phyloP scores from a whole-genome alignment of 2,797 vertebrate species.

The Malacoraja senta region DNA sequence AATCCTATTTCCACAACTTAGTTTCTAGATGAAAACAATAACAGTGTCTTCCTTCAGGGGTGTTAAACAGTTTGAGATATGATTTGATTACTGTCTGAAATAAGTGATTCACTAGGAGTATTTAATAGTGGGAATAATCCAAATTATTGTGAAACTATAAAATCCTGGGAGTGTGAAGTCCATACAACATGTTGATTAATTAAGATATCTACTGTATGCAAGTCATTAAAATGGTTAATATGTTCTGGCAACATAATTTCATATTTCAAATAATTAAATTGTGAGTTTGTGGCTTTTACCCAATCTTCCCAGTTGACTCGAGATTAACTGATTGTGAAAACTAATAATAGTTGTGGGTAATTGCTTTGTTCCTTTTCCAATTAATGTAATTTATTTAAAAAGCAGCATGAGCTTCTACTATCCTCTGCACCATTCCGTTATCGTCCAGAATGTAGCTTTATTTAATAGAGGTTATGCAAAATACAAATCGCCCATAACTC shows the following conservation, averaged over 20 bases:
- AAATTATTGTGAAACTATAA: neutral
- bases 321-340: neutral
- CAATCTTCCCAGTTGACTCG: neutral
- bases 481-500: neutral
- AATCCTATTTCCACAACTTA: neutral
- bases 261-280: neutral
- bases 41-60: neutral
- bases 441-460: neutral
- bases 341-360: neutral
- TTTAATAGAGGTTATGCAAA: neutral
- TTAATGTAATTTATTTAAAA: neutral
- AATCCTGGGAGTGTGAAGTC: neutral
- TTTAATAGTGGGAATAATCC: neutral
- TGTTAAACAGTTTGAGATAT: neutral
- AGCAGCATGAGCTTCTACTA: neutral
- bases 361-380: neutral
- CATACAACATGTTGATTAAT: neutral
- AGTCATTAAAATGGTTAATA: neutral
- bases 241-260: neutral
- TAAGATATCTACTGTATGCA: neutral
- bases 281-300: neutral
- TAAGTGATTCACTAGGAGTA: neutral
- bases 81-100: neutral
- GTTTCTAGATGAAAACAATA: neutral
- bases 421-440: too few relatives aligned